Conservation (phyloP, 2,113 vertebrate genomes). For the Phainopepla nitens region DNA sequence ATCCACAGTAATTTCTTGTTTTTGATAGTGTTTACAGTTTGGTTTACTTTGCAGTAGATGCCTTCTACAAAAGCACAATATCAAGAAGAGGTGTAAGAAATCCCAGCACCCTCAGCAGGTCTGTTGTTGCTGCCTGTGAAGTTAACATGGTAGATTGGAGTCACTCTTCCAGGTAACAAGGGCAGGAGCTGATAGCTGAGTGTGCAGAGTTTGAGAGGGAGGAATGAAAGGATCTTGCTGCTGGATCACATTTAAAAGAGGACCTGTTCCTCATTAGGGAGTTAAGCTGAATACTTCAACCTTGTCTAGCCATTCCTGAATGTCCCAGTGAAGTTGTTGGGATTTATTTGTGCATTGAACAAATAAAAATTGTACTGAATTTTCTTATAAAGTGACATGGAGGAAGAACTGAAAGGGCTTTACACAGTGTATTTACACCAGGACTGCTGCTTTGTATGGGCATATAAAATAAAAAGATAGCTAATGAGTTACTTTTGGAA, state of each 20-base stretch:
- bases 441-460: background rate
- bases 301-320: background rate
- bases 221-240: background rate
- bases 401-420: background rate
- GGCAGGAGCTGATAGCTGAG: background rate
- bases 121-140: background rate
- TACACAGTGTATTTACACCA: background rate
- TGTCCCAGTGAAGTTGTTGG: background rate
- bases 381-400: background rate
- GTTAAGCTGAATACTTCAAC: background rate
- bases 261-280: background rate
- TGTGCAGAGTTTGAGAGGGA: background rate
- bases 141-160: background rate
- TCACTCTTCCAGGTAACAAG: background rate
- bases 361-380: background rate
- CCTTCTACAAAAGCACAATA: background rate
- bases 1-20: background rate
- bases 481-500: background rate
- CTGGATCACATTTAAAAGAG: background rate
- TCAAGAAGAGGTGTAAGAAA: background rate
- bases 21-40: background rate
- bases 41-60: background rate
- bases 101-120: background rate
- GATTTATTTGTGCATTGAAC: background rate
- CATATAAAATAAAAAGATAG: background rate